Evolutionary conservation across 1,140 invertebrate species (phyloP), one percentile per base, ranked within the genome.

Genomic region (Lethrus apterus): DNA sequence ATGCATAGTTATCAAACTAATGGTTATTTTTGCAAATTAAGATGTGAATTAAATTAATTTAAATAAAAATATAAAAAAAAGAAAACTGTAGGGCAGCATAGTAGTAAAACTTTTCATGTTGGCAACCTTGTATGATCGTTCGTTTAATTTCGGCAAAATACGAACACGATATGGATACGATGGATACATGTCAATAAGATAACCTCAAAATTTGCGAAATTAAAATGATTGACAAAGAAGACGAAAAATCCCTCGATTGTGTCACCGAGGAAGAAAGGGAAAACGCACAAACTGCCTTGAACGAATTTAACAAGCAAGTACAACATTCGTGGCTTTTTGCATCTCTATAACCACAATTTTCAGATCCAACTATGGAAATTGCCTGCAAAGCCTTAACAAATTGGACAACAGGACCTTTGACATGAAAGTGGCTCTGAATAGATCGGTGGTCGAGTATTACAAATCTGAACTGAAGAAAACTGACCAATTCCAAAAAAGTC

Each of bases 381-480:
- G 81, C 55, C 56, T 82, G 29, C 70, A 71, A 44, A 57, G 73
- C 24, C 67, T 89, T 29, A 71, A 70, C 20, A 76, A 80, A 58
- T 59, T 89, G 13, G 73, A 77, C 42, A 55, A 63, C 2, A 62
- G 74, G 13, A 70, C 76, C 18, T 72, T 76, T 1, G 83, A 87
- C 62, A 65, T 76, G 0, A 87, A 87, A 62, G 75, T 87, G 10
- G 64, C 75, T 0, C 82, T 85, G 52, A 89, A 90, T 59, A 79
- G 79, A 61, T 74, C 78, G 4, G 75, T 89, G 0, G 77, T 75
- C 1, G 82, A 86, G 47, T 88, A 80, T 65, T 84, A 80, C 58
- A 75, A 78, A 52, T 77, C 71, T 53, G 78, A 84, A 21, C 71
- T 82, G 46, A 83, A 77, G 42, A 83, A 86, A 51, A 77, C 81